Evolutionary conservation across 2,797 vertebrate species (phyloP), one percentile per base, ranked within the genome.

Genomic region (Micromesistius poutassou): DNA sequence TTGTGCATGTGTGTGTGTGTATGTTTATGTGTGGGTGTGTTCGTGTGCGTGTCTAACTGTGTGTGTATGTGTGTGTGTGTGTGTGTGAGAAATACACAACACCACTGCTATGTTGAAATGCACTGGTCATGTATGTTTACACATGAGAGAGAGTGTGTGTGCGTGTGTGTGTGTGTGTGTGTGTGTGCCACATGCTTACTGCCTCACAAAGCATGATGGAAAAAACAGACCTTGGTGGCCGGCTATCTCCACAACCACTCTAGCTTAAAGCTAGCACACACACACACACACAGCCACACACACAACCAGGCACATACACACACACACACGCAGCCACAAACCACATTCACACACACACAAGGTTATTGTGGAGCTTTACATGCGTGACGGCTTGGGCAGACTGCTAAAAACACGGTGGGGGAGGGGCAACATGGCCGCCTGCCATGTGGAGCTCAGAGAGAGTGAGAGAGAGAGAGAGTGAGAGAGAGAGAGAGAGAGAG

Each of bases 381-480:
- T 72, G 71, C 13, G 16, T 72, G 46, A 22, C 46, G 19, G 46
- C 46, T 50, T 16, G 14, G 19, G 16, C 46, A 62, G 55, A 62
- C 55, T 25, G 22, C n/a, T 62, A 8, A 62, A 62, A 5, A 62
- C 22, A 62, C 22, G 38, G 72, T 66, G 72, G 81, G 74, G 79
- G 4, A 22, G 74, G 38, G 42, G 76, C 74, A 79, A 89, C 84
- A 88, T 88, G 87, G 87, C 84, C 68, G 82, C 80, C 80, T 36
- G 5, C 71, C 36, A 31, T 46, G 79, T 55, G 77, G 82, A 28
- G 66, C 75, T 42, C 16, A 55, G 46, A 79, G 22, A 33, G 80
- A 42, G 35, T 25, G 50, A 50, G 40, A 40, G 36, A 74, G 38
- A 16, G 73, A 74, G 74, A 8, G 68, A 16, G 80, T 35, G 35